Evolutionary conservation across 2,113 vertebrate species (phyloP).

Genomic region (Ciconia maguari): DNA sequence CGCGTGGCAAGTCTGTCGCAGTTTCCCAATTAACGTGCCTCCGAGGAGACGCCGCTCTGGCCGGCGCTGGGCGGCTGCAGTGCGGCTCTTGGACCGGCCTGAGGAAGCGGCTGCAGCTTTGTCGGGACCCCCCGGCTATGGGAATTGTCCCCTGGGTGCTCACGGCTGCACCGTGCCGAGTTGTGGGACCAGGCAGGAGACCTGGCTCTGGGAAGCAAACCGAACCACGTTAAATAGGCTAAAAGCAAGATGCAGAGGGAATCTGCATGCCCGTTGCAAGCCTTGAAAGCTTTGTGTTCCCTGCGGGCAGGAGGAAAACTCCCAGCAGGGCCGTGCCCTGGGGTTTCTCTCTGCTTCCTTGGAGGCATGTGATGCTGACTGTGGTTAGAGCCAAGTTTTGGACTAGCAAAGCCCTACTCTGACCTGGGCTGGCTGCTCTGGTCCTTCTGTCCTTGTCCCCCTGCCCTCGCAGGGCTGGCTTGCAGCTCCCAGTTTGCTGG

Average conservation of each 20-base stretch:
- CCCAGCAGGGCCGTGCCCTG: background rate
- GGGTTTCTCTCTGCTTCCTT: background rate
- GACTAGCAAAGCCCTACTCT: background rate
- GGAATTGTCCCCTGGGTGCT: background rate
- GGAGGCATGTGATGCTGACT: background rate
- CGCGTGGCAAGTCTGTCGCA: accelerated
- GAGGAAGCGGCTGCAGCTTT: background rate
- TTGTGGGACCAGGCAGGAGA: background rate
- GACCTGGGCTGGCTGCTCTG: background rate
- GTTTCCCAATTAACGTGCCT: background rate
- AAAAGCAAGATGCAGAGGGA: background rate
- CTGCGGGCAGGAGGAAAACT: background rate
- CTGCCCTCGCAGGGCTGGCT: background rate
- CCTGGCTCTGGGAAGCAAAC: background rate
- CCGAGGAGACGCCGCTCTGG: background rate
- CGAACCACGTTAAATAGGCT: accelerated
- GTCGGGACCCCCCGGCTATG: accelerated
- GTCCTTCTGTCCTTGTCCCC: too few species aligned
- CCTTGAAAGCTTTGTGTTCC: background rate
- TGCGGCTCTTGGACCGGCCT: background rate
- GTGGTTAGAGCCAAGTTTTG: background rate
- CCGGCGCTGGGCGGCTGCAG: accelerated
- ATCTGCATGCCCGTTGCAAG: accelerated
- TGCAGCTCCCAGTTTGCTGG: background rate
- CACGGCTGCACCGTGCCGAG: accelerated